A percentile compares a stretch with the other conserved stretches of the same genome.
Evolutionary conservation across 2,113 vertebrate species (phyloP).

Genomic region (Artemisiospiza belli): DNA sequence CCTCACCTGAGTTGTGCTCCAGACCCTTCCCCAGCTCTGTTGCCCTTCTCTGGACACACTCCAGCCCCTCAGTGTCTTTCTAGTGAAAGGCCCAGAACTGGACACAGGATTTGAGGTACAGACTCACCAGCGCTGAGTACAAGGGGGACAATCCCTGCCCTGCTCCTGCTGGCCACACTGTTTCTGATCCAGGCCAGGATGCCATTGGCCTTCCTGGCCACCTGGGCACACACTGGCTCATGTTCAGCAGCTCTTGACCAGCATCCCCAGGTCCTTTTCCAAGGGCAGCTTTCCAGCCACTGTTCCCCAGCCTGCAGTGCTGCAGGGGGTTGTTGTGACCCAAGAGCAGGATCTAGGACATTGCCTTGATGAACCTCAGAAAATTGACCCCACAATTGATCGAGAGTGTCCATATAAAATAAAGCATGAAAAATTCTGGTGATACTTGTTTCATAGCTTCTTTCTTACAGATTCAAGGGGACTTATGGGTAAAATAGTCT

Average conservation of each 20-base stretch:
- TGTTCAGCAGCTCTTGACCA: accelerated
- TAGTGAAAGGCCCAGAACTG: neutral
- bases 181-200: neutral
- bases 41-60: accelerated
- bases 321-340: neutral
- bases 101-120: accelerated
- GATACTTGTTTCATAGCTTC: neutral
- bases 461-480: neutral
- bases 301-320: neutral
- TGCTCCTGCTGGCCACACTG: neutral
- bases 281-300: neutral
- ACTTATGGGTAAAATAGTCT: neutral
- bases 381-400: neutral
- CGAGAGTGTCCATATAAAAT: neutral
- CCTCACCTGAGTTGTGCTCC: neutral
- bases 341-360: neutral
- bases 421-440: neutral
- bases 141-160: neutral
- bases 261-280: neutral
- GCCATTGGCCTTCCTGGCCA: neutral
- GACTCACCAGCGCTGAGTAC: neutral
- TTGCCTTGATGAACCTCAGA: neutral
- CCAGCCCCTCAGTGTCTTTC: neutral
- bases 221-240: neutral
- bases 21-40: too few species aligned